Conservation (phyloP, 2,113 vertebrate species). For the Mastomys coucha region DNA sequence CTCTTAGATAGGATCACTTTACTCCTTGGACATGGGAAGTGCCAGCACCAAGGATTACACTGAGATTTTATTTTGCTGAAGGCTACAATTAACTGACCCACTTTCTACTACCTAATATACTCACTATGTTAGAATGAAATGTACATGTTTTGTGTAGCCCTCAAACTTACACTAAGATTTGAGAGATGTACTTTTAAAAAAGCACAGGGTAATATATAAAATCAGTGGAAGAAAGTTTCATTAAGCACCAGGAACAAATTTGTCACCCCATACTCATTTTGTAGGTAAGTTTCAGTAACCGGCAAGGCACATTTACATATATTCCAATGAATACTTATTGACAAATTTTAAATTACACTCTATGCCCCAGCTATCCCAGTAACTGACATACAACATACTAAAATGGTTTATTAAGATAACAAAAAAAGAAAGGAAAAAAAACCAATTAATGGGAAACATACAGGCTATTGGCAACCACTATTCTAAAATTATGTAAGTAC, state of each 20-base stretch:
- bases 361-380: constrained; percentile 92
- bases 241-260: constrained; percentile 87
- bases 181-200: constrained; percentile 86
- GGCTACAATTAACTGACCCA: constrained; percentile 90
- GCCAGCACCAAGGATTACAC: constrained; percentile 91
- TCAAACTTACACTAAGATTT: constrained; percentile 83
- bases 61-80: constrained; percentile 89
- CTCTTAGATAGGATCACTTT: constrained; percentile 89
- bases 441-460: constrained; percentile 90
- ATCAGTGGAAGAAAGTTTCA: constrained; percentile 86
- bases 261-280: constrained; percentile 86
- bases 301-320: constrained; percentile 93
- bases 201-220: constrained; percentile 88
- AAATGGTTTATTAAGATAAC: constrained; percentile 91
- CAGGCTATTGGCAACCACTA: constrained; percentile 92
- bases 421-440: constrained; percentile 70
- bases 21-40: constrained; percentile 88
- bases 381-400: constrained; percentile 93
- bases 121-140: constrained; percentile 85
- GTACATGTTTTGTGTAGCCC: constrained; percentile 86
- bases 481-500: constrained; percentile 91
- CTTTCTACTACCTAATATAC: constrained; percentile 85
- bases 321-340: constrained; percentile 92
- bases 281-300: constrained; percentile 89
- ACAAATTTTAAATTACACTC: constrained; percentile 92